Conservation (phyloP, 1,140 invertebrate genomes). For the Pristionchus pacificus region DNA sequence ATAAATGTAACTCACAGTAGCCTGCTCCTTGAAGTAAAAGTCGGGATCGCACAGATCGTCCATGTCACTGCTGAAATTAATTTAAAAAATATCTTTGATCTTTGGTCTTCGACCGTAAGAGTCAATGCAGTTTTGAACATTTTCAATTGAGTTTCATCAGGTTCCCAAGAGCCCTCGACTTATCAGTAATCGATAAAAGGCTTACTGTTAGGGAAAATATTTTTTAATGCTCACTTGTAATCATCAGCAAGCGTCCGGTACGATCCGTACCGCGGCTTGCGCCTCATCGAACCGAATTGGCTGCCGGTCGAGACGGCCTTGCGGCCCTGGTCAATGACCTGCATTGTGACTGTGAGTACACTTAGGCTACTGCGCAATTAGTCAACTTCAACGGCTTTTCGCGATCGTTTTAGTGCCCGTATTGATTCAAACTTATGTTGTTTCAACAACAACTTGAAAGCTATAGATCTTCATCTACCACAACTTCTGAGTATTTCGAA, state of each 20-base stretch:
- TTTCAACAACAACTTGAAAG: too few relatives aligned
- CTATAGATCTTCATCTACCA: too few relatives aligned
- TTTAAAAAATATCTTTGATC: too few relatives aligned
- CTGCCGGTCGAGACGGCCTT: constrained; percentile 33
- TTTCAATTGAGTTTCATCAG: too few relatives aligned
- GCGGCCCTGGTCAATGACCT: constrained; percentile 46
- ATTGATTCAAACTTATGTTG: too few relatives aligned
- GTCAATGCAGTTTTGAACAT: too few relatives aligned
- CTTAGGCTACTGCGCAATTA: too few relatives aligned
- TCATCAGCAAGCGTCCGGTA: constrained; percentile 39
- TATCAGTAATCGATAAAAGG: too few relatives aligned
- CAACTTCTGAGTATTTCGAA: constrained; percentile 4
- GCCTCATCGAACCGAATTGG: constrained; percentile 11
- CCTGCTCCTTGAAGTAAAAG: constrained; percentile 52
- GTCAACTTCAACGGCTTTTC: too few relatives aligned
- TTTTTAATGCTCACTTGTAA: constrained; percentile 35
- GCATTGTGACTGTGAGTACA: constrained; percentile 11
- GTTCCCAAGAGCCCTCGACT: not conserved
- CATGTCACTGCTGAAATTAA: constrained; percentile 46
- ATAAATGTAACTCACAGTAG: constrained; percentile 23
- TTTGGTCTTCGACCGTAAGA: too few relatives aligned
- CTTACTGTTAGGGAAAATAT: not conserved
- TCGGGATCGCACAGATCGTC: constrained; percentile 54
- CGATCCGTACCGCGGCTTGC: constrained; percentile 31
- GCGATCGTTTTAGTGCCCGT: too few relatives aligned